Evolutionary conservation across 2,888 invertebrate species (phyloP).

Genomic region (Anarsia innoxiella): DNA sequence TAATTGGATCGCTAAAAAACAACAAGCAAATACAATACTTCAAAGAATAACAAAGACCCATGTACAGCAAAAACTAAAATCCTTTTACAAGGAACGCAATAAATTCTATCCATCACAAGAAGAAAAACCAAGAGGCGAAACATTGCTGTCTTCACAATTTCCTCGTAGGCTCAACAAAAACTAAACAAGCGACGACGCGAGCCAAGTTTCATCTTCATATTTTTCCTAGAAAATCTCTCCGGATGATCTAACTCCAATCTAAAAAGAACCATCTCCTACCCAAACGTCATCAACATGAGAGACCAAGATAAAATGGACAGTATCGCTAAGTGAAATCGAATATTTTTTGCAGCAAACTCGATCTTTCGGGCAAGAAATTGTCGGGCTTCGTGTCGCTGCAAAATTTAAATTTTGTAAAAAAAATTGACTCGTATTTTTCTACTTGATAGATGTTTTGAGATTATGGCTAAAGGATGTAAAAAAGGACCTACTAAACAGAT

Average conservation of each 20-base stretch:
- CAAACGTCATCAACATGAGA: background rate
- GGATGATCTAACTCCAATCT: conserved; percentile 24
- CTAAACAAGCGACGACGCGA: conserved; percentile 26
- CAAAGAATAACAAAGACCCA: too few relatives aligned
- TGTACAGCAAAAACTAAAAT: too few relatives aligned
- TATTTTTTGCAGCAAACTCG: conserved; percentile 27
- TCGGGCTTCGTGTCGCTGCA: conserved; percentile 7
- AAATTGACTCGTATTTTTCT: background rate
- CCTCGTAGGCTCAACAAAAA: conserved; percentile 29
- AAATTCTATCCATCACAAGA: too few relatives aligned
- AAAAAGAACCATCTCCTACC: conserved; percentile 12
- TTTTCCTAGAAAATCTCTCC: conserved; percentile 31
- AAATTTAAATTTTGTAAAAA: conserved; percentile 7
- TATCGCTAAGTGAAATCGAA: conserved; percentile 31
- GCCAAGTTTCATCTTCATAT: conserved; percentile 42
- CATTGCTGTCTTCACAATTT: conserved; percentile 31
- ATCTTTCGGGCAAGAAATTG: conserved; percentile 20
- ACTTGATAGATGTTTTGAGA: too few relatives aligned
- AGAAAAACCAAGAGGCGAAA: too few relatives aligned
- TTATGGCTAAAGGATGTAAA: too few relatives aligned
- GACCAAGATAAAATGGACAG: conserved; percentile 15
- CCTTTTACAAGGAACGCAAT: too few relatives aligned
- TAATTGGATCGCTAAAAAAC: too few relatives aligned
- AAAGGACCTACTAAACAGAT: too few relatives aligned
- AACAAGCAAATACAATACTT: too few relatives aligned